Conservation (phyloP, 2,888 invertebrate genomes). For the Apotomis betuletana region DNA sequence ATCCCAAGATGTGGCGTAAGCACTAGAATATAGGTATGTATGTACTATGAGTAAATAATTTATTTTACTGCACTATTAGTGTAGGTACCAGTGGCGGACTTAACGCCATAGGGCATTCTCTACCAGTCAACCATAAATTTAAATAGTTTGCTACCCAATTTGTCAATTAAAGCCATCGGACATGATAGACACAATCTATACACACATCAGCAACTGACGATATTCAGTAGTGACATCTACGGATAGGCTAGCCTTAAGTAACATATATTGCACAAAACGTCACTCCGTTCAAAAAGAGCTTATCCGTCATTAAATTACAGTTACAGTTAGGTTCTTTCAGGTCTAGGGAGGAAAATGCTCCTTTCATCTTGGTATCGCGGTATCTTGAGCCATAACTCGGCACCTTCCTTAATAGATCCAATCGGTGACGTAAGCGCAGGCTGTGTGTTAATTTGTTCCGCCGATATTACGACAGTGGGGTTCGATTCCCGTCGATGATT, state of each 20-base stretch:
- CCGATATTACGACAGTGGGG: conserved; percentile 40
- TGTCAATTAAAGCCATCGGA: no score
- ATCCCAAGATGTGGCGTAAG: no score
- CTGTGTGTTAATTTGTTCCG: conserved; percentile 42
- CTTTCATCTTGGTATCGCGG: conserved; percentile 31
- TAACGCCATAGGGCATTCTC: no score
- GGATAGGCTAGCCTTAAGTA: neutral
- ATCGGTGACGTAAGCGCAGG: conserved; percentile 33
- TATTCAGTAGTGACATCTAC: conserved; percentile 8
- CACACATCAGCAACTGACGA: conserved; percentile 1
- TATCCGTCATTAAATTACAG: neutral
- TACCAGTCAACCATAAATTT: no score
- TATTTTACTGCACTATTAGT: no score
- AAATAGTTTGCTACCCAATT: no score
- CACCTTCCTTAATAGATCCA: conserved; percentile 41
- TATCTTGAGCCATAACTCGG: conserved; percentile 37
- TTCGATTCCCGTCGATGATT: conserved; percentile 33
- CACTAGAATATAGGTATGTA: no score
- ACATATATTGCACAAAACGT: conserved; percentile 3
- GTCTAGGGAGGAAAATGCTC: conserved; percentile 6
- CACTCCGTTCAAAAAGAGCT: neutral
- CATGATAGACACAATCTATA: neutral
- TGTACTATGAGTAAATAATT: no score
- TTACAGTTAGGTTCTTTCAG: neutral
- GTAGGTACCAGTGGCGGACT: no score